Evolutionary conservation across 2,797 vertebrate species (phyloP), one percentile per base, ranked within the genome.

Genomic region (Gobionotothen gibberifrons): DNA sequence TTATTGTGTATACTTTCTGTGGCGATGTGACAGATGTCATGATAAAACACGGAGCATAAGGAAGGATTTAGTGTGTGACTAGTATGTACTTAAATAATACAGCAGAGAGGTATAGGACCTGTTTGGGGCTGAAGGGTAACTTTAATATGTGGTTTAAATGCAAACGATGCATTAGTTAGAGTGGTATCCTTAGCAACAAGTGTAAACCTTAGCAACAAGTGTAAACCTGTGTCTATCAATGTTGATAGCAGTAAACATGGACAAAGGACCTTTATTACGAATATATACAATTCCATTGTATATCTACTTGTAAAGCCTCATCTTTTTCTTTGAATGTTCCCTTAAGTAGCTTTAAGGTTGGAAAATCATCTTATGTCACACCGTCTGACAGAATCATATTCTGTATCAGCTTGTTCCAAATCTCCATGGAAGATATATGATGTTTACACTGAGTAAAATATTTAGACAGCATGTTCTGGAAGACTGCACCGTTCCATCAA

Each of bases 331-430:
- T 5, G 0, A 14, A 32, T 39, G 40, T 40, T 3, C 1, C 2
- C 15, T 57, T 0, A 52, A 22, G 6, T 36, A 21, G 22, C 47
- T 53, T 15, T 36, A 22, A 29, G 0, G 1, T 48, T 22, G 2
- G 5, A 49, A 21, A 54, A 21, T 1, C 16, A 9, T 12, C 8
- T 26, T 16, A 29, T 22, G 55, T 26, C 21, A 54, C 51, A 3
- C 39, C 3, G 57, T 55, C 9, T 75, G 67, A 52, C 56, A 82
- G 49, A 43, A 55, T 64, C 22, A 56, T 29, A 62, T 58, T 66
- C 69, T 44, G 36, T 36, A 47, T 53, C 56, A 73, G 52, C 65
- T 29, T 48, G 9, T 19, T 62, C 61, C 26, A 67, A 63, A 44
- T 62, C 26, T 43, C 16, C n/a, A 56, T 6, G 14, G 32, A 69